phyloP scores from a whole-genome alignment of 1,140 invertebrate genomes.

The Pseudomyrmex flavicornis region DNA sequence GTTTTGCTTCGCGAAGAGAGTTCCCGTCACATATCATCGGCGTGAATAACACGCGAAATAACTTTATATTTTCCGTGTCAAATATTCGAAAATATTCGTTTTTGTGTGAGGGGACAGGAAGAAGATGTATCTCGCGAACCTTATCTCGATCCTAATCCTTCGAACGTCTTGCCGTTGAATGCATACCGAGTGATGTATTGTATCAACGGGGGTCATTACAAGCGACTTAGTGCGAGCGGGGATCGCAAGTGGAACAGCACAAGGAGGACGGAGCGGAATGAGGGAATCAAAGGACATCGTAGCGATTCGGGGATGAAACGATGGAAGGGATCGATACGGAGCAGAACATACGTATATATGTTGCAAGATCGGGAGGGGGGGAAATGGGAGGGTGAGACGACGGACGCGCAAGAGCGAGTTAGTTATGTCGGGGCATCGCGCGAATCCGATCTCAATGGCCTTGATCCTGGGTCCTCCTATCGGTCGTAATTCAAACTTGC shows the following conservation, averaged over 20 bases:
- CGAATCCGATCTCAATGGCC: constrained; percentile 40
- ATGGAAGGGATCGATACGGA: constrained; percentile 23
- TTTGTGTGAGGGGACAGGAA: too few relatives aligned
- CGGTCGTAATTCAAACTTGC: constrained; percentile 75
- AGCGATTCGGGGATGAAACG: neutral
- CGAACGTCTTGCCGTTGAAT: neutral
- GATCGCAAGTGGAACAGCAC: constrained; percentile 8
- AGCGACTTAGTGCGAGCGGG: neutral
- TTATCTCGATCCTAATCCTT: neutral
- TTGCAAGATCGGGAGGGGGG: neutral
- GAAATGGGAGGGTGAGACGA: too few relatives aligned
- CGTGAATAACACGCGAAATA: too few relatives aligned
- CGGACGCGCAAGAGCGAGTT: constrained; percentile 2
- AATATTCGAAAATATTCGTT: neutral
- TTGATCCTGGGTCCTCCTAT: constrained; percentile 43
- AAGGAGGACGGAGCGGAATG: neutral
- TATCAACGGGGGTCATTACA: neutral
- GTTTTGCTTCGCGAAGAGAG: too few relatives aligned
- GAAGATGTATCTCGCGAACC: too few relatives aligned
- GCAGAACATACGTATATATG: neutral
- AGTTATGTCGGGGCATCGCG: constrained; percentile 42
- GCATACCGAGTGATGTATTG: neutral
- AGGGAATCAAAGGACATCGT: neutral
- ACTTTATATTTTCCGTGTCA: neutral
- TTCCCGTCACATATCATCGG: too few relatives aligned